Base-by-base conservation (phyloP, 2,888 invertebrate genomes). In the Ormyrus labotus region DNA sequence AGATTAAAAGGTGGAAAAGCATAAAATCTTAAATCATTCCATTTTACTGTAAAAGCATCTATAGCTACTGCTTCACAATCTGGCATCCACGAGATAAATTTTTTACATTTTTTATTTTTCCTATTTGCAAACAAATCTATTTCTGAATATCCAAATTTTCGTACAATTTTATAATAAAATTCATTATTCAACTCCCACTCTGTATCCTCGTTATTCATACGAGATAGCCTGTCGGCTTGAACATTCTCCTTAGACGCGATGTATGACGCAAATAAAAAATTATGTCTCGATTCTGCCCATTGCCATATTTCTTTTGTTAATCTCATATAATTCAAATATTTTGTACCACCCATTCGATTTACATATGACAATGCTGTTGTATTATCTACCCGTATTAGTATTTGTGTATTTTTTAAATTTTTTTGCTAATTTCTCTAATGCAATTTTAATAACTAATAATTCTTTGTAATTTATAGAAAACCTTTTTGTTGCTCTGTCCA, bases 1-100 rank as follows among this genome's bases (percentile, higher is more conserved):
- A 83, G 13, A 4, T 58, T 50, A 55, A 83, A 83, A 7, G 81
- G 81, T 5, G 83, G 82, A 63, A 84, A 84, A 9, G 84, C 82
- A 58, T 84, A 84, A 78, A 81, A 81, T 13, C 57, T 11, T 11
- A 81, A 47, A 19, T 70, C 47, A 55, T 63, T 5, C 80, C 79
- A 82, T 13, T 9, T 34, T 9, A 70, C 19, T 19, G 80, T 77
- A 48, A 82, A 78, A 0, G 78, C 78, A 48, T 82, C 68, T n/a
- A 84, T 71, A 51, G 13, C 53, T 7, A 13, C 2, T 5, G 83
- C 80, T 11, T 69, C 70, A 47, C 78, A 61, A 50, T 83, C 80
- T 8, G 72, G 75, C 1, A 60, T 53, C 82, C 82, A 83, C 2
- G 83, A 81, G 60, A 67, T 53, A 63, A 75, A 83, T 34, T 34